Conservation (phyloP, 2,113 vertebrate genomes). For the Chunga burmeisteri region DNA sequence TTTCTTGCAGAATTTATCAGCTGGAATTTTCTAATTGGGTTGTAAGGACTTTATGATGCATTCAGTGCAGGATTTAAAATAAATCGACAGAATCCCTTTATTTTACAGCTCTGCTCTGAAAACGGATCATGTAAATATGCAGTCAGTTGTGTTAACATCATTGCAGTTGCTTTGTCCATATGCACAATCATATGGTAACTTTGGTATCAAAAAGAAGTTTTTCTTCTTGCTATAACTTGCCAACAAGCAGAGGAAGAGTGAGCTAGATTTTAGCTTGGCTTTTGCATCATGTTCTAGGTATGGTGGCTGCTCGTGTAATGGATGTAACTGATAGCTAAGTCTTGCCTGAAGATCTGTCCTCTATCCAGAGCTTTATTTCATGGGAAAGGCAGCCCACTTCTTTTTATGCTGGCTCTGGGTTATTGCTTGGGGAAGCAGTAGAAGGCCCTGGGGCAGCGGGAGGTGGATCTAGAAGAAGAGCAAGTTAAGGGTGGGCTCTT, state of each 20-base stretch:
- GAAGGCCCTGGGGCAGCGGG: background rate
- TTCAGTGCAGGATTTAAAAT: background rate
- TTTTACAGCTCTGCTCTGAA: background rate
- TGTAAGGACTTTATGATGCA: background rate
- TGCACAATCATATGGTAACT: background rate
- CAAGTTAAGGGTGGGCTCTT: background rate
- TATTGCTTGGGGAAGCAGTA: background rate
- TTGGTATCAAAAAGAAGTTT: background rate
- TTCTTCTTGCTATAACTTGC: background rate
- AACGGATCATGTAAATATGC: background rate
- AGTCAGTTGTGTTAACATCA: background rate
- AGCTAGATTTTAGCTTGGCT: background rate
- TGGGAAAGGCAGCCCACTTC: background rate
- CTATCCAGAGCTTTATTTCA: background rate
- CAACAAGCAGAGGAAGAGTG: background rate
- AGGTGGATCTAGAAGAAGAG: background rate
- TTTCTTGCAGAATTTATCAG: background rate
- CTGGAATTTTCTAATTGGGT: background rate
- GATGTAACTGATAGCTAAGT: background rate
- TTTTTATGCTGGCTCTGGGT: background rate
- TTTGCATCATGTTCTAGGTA: background rate
- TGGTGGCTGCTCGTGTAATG: background rate
- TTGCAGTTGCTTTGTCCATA: background rate
- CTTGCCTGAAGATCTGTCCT: background rate
- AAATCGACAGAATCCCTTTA: background rate